Evolutionary conservation across 2,888 invertebrate species (phyloP), one percentile per base, ranked within the genome.

Genomic region (Aromia moschata): DNA sequence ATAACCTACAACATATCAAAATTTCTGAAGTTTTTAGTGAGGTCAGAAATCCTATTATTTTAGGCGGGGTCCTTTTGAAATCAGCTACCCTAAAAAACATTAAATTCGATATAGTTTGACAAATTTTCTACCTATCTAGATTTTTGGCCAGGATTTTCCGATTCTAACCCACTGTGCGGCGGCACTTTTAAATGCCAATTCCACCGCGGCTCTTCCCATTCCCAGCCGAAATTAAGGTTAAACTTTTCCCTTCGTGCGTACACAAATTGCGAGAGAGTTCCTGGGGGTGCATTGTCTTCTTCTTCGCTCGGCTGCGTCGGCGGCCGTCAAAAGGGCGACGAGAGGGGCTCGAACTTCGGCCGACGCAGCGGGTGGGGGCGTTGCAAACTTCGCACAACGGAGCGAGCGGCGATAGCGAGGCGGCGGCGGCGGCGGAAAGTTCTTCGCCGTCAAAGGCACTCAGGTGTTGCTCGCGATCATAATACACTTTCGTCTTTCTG

Each of bases 381-480:
- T 38, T 25, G 37, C 37, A 38, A 49, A 49, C 36, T 38, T 49
- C 25, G 15, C 49, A 20, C 37, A 20, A 20, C 38, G 17, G 49
- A 56, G 46, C 46, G 55, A 56, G 38, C 55, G 46, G 40, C 40
- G 46, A 40, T 40, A 56, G 40, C 46, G 17, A 46, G 46, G 40
- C 38, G 46, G 55, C 7, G 3, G 25, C 4, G 25, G 25, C 7
- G 3, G 25, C 4, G 25, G 25, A 25, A 25, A 25, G 30, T 36
- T 55, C 46, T 45, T 45, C 31, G 15, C 18, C 15, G 45, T 11
- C 45, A 17, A 55, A 37, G 30, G 25, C 37, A 37, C 45, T 36
- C 45, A 55, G 55, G 55, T 55, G 55, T 37, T 55, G 45, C 44
- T 55, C 38, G 38, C 55, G 30, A 20, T 46, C 55, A 55, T 44